Evolutionary conservation across 2,888 invertebrate species (phyloP), one percentile per base, ranked within the genome.

Genomic region (Eupithecia inturbata): DNA sequence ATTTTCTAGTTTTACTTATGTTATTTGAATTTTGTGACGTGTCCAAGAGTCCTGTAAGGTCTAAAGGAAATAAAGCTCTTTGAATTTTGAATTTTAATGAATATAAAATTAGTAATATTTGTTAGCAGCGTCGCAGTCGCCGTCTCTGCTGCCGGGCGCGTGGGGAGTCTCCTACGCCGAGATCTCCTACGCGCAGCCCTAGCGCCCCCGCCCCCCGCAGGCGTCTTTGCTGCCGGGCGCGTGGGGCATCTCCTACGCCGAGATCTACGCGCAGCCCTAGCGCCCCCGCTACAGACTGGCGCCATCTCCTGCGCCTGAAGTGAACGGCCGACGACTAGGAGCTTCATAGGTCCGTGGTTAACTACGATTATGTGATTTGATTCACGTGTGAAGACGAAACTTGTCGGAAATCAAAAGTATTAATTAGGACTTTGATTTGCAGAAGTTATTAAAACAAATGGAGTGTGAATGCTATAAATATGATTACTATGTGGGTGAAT

Each of bases 131-230:
- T 82, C 86, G n/a, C 77, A 85, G 70, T 76, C 86, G 72, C 81
- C 82, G 39, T 79, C 85, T 22, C 79, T 72, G 28, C 57, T 72
- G 63, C 22, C 83, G 66, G 85, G 88, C 77, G 82, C 88, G 78
- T 92, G 92, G 90, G 87, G 88, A 71, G 87, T 86, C 4, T 91
- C 89, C 89, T 33, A 53, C 72, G 4, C 89, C 41, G 75, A 75
- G 72, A 39, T 75, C 26, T 36, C 71, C 1, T 75, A 75, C 72
- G 4, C 75, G 75, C 75, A 72, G 62, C 75, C 75, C 67, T 75
- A 70, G 67, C 67, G 19, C 70, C 82, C 31, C 57, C 45, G 14
- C n/a, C 4, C 3, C 28, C 36, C 31, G n/a, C 31, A 3, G 36
- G 62, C 62, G 9, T n/a, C 62, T 14, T 16, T 5, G 22, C 10